A percentile compares a stretch with the other conserved stretches of the same genome.
phyloP scores from a whole-genome alignment of 1,140 invertebrate genomes.

The Parapsyche elsis region DNA sequence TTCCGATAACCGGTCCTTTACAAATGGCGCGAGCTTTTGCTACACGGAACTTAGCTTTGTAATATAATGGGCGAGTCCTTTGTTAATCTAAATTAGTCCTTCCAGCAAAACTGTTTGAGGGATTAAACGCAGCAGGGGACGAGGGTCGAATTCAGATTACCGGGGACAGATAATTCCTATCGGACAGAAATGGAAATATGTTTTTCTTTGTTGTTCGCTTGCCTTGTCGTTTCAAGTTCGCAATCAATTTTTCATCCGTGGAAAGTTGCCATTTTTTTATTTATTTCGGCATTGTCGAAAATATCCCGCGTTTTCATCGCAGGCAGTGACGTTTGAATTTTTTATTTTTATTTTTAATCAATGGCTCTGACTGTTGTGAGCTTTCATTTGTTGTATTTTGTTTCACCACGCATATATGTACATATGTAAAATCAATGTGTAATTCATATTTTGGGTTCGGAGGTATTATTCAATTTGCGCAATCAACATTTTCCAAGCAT shows the following conservation, averaged over 20 bases:
- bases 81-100: constrained; percentile 46
- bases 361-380: too few relatives aligned
- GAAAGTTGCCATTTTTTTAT: too few relatives aligned
- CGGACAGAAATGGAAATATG: constrained; percentile 29
- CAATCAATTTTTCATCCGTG: constrained; percentile 12
- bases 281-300: too few relatives aligned
- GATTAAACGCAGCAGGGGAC: constrained; percentile 37
- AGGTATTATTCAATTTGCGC: too few relatives aligned
- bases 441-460: too few relatives aligned
- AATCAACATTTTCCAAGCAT: too few relatives aligned
- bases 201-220: constrained; percentile 34
- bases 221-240: neutral
- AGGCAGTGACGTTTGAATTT: too few relatives aligned
- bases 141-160: constrained; percentile 45
- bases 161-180: constrained; percentile 34
- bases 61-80: constrained; percentile 31
- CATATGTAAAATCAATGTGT: too few relatives aligned
- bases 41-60: constrained; percentile 32
- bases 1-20: constrained; percentile 25
- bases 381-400: too few relatives aligned
- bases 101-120: constrained; percentile 44
- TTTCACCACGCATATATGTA: too few relatives aligned
- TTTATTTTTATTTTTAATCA: too few relatives aligned
- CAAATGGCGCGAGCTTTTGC: constrained; percentile 7
- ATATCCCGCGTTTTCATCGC: too few relatives aligned